These are phyloP conservation scores for Pygocentrus nattereri DNA, from an alignment of 2,797 vertebrate species.

Conservation along the genomic window DNA sequence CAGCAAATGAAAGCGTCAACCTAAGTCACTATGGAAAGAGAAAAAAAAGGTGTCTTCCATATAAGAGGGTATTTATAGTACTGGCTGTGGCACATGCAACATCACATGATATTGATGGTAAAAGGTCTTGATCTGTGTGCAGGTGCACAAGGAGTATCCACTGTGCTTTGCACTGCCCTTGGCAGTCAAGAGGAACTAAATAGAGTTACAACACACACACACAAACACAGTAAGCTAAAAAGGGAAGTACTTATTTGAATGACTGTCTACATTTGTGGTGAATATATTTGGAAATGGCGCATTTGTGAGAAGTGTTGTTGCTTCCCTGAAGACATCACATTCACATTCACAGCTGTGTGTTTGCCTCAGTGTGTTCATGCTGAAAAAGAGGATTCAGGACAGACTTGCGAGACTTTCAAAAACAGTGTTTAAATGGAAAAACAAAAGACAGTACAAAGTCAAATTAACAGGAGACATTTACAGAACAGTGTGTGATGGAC, in stretches of 20 bases:
- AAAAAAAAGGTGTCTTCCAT: background rate
- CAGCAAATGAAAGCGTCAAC: background rate
- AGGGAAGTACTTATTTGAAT: conserved; percentile 7
- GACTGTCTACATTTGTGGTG: background rate
- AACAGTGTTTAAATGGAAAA: conserved; percentile 62
- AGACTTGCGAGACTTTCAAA: conserved; percentile 25
- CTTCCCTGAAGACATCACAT: background rate
- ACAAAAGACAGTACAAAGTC: conserved; percentile 55
- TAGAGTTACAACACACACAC: background rate
- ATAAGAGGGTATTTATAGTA: background rate
- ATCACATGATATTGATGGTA: background rate
- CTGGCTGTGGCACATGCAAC: background rate
- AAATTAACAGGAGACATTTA: conserved; percentile 40
- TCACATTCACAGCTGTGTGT: conserved; percentile 17
- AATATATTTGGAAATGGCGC: background rate
- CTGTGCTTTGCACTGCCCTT: background rate
- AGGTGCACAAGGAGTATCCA: background rate
- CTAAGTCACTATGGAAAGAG: too few species aligned
- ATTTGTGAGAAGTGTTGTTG: background rate
- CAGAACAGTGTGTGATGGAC: conserved; percentile 9
- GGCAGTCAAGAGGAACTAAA: background rate
- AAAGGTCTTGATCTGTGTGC: background rate
- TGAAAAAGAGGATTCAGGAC: conserved; percentile 49
- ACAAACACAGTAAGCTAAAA: background rate
- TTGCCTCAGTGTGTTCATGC: conserved; percentile 1